Base-by-base conservation (phyloP, 2,797 vertebrate genomes). In the Hemitrygon akajei region DNA sequence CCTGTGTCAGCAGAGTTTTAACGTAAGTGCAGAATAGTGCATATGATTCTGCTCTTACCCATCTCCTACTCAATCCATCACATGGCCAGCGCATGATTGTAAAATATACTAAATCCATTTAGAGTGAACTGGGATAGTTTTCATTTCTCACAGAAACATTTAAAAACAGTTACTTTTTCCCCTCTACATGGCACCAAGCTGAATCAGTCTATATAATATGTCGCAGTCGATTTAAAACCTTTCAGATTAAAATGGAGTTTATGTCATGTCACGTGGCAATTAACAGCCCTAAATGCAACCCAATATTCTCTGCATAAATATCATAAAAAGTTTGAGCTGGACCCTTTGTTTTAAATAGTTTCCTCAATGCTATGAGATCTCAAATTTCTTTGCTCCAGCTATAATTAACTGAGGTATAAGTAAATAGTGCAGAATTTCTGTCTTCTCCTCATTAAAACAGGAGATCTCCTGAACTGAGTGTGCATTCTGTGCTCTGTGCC, bases 91-190 rank as follows among this genome's bases (percentile, higher is more conserved):
- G 66, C 66, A 47, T 47, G n/a, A 47, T 76, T 76, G 69, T 75
- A 93, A 93, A 56, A 75, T 47, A 16, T 47, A 73, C 22, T 76
- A 76, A 58, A 93, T 93, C 91, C 27, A 56, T 76, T 93, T 93
- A 93, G 76, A 93, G 34, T 75, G 71, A 93, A 10, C 91, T 75
- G 40, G 73, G 73, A 76, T 73, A 58, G 71, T 58, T 71, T 76
- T 93, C 71, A 93, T 76, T 93, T 93, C 47, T 76, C 91, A 76
- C 91, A 93, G 91, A 93, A 93, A 93, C 91, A 56, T 76, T 93
- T 16, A 73, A 93, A 93, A 93, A 30, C 7, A 47, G 91, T 76
- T 56, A 93, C 47, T 71, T 93, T 76, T 75, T 20, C 37, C 6
- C 69, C 37, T 58, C 40, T 27, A 27, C 40, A 7, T 18, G 34